Base-by-base conservation (phyloP, 1,140 invertebrate species). In the Pissodes strobi region DNA sequence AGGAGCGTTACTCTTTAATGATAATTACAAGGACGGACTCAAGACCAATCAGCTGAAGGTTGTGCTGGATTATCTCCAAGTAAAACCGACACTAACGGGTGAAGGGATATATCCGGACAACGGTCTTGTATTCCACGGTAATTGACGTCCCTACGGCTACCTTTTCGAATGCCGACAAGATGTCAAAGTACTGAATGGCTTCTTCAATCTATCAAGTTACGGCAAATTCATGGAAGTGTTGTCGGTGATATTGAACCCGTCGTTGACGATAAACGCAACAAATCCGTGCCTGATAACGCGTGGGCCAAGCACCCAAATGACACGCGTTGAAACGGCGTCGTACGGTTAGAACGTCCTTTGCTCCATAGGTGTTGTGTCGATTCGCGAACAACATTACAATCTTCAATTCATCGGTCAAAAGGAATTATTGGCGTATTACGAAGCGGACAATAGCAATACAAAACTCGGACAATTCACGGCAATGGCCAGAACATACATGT, bases 141-240 rank as follows among this genome's bases (percentile, higher is more conserved):
- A 38, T 12, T 38, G 37, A 13, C 37, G 37, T 12, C 37, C 37
- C 3, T 38, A 38, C 37, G 37, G 37, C 12, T 38, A 38, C 12
- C 3, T 38, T 3, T 38, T 38, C 3, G 37, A 38, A 12, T 38
- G 37, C 37, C 3, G 37, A 38, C 37, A 38, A 38, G 37, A 38
- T 12, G 37, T 38, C 3, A 38, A 38, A 38, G 3, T 38, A 38
- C 12, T 38, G 12, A 38, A 38, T 38, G 37, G 37, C 12, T 38
- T 38, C 12, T 38, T 38, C 37, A 38, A 38, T 38, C 12, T 38
- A 38, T 5, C 37, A 3, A 38, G 37, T 38, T 38, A 38, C 37
- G 37, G 37, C 37, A 38, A 38, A 38, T 38, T 38, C 37, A 38
- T 38, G 37, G 37, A 38, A 38, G 37, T 38, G 37, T 38, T 38